Evolutionary conservation across 2,888 invertebrate genomes (phyloP), one percentile per base, ranked within the genome.

Genomic region (Mythimna ferrago): DNA sequence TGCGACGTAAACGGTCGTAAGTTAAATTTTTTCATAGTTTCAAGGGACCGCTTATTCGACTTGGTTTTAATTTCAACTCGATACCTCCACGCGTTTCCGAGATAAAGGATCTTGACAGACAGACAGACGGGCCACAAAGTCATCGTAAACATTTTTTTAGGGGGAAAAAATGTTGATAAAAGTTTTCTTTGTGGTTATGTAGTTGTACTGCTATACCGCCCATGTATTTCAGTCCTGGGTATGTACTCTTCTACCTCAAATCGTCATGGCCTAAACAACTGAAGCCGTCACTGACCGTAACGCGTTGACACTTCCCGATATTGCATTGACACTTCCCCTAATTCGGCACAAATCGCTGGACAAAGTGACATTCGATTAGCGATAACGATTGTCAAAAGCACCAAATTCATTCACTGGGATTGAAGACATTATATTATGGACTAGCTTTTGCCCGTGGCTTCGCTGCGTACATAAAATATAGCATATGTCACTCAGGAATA

Each of bases 291-390:
- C 57, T 53, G 61, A 26, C 26, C 10, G 7, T 62, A 44, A 62
- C 61, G n/a, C 4, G 53, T 44, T 58, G 44, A 69, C 71, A 83
- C 44, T 60, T 68, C 44, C 35, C 64, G 60, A 68, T 71, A 74
- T 66, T 63, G 53, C 38, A 66, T 58, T 68, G 19, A 44, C 44
- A 38, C 7, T 35, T 53, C 64, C 14, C 56, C 21, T 41, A 61
- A 41, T 61, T 41, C 14, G 41, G 21, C 38, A n/a, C 21, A 38
- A 21, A 21, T 60, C 35, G 16, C 14, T 32, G 26, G 16, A 32
- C 32, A 7, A 21, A 26, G 16, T 32, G 32, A 6, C 57, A 16
- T 53, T n/a, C 7, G 14, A 53, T 26, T 2, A 57, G 57, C 32
- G 32, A 57, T 57, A 57, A 57, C 16, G 57, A 57, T 21, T 21